Percentiles rank a stretch among this genome's conserved stretches.
Evolutionary conservation across 2,797 vertebrate genomes (phyloP).

Genomic region (Platyrinchus mystaceus): DNA sequence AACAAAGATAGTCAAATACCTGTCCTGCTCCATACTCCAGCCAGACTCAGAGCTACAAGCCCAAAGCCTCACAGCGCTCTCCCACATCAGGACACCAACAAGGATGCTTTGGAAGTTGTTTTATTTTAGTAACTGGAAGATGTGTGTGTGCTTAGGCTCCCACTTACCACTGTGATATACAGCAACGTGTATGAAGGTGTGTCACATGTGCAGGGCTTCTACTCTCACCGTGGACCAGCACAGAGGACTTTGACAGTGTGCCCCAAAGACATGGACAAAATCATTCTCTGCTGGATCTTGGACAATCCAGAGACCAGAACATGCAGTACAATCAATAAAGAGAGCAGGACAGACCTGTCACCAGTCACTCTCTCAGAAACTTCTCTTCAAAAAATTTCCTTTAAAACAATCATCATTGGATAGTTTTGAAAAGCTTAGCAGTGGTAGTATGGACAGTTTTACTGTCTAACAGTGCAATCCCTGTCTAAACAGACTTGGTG

Average conservation of each 20-base stretch:
- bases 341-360: not conserved
- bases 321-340: not conserved
- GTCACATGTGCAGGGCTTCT: not conserved
- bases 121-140: not conserved
- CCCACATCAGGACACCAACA: not conserved
- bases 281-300: not conserved
- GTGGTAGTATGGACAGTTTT: not conserved
- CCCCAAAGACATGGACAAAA: not conserved
- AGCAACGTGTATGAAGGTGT: not conserved
- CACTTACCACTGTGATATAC: not conserved
- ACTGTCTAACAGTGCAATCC: not conserved
- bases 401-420: not conserved
- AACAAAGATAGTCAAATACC: not conserved
- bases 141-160: not conserved
- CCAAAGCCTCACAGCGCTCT: not conserved
- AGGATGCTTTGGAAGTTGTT: not conserved
- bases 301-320: not conserved
- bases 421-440: not conserved
- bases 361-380: not conserved
- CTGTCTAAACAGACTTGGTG: not conserved
- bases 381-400: not conserved
- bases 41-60: not conserved
- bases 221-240: not conserved
- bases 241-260: not conserved
- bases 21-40: not conserved